Evolutionary conservation across 2,113 vertebrate species (phyloP).

Genomic region (Buteo buteo): DNA sequence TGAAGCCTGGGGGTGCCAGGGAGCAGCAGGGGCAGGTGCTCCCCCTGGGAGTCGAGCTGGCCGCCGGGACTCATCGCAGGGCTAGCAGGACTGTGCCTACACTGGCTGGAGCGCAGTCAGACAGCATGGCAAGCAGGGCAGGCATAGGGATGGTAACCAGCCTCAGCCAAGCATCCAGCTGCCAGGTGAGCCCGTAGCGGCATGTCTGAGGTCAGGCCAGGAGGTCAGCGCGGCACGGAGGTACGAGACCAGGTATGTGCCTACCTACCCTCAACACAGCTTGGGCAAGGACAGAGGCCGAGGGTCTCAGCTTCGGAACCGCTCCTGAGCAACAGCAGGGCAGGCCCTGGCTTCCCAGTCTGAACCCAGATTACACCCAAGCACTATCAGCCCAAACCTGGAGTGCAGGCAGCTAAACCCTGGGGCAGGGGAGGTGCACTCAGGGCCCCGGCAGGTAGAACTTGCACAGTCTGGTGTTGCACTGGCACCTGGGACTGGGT

Average conservation of each 20-base stretch:
- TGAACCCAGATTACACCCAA: fast-evolving
- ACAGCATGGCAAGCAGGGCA: neutral
- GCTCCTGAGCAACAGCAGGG: neutral
- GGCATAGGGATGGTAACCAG: fast-evolving
- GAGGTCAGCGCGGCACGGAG: neutral
- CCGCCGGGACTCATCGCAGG: neutral
- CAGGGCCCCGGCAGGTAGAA: neutral
- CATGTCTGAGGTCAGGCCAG: neutral
- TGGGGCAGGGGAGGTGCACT: neutral
- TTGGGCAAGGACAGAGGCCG: fast-evolving
- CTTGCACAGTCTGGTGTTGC: neutral
- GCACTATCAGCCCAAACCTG: neutral
- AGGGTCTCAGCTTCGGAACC: neutral
- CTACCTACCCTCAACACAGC: too few relatives aligned
- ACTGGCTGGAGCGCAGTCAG: fast-evolving
- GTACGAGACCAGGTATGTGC: neutral
- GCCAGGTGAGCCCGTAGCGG: fast-evolving
- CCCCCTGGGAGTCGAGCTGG: fast-evolving
- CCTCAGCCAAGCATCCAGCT: neutral
- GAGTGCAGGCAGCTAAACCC: neutral
- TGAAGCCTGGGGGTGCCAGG: neutral
- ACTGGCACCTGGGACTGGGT: neutral
- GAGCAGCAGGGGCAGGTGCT: neutral
- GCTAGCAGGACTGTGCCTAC: neutral
- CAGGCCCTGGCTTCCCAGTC: neutral